These are phyloP conservation scores for Callipepla californica DNA, from an alignment of 2,113 vertebrate species.

Conservation along the genomic window DNA sequence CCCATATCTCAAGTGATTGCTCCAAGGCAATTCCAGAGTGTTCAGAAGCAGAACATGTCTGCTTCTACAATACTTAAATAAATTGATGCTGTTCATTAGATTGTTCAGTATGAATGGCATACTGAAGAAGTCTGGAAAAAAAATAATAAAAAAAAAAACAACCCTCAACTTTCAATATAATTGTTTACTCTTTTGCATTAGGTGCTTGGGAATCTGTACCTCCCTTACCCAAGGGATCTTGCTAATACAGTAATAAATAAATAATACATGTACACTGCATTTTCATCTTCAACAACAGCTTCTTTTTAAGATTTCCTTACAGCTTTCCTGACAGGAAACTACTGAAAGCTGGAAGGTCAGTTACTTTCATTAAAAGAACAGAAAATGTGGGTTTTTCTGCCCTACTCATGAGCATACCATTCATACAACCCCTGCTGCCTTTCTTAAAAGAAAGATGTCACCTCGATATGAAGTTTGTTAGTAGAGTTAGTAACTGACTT, in stretches of 20 bases:
- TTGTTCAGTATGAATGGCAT: not conserved
- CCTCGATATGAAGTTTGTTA: not conserved
- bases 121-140: not conserved
- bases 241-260: not conserved
- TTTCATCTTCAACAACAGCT: not conserved
- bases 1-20: not conserved
- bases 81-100: not conserved
- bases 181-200: not conserved
- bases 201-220: not conserved
- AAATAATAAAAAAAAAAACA: not conserved
- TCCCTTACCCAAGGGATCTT: not conserved
- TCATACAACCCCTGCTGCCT: not conserved
- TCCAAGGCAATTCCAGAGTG: not conserved
- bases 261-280: not conserved
- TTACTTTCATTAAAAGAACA: not conserved
- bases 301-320: not conserved
- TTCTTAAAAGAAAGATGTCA: not conserved
- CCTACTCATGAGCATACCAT: not conserved
- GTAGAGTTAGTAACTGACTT: not conserved
- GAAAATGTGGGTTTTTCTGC: not conserved
- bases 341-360: not conserved
- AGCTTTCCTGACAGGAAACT: not conserved
- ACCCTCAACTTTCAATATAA: not conserved
- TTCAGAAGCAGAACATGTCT: not conserved
- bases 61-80: not conserved